Base-by-base conservation (phyloP, 2,797 vertebrate species). In the Salarias fasciatus region DNA sequence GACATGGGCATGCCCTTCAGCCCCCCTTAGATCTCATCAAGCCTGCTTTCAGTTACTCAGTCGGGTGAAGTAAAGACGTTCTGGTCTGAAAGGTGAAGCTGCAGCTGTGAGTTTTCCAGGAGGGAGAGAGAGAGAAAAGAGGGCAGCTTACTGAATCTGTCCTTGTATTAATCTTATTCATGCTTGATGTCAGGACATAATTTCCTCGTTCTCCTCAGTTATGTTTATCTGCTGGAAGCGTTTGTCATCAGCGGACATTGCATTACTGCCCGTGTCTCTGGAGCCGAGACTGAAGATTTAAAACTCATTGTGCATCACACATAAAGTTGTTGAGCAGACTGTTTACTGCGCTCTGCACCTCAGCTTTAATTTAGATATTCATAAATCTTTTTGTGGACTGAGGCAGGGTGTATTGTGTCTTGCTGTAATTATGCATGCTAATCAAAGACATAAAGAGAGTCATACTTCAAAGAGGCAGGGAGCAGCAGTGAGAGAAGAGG, bases 1-100 rank as follows among this genome's bases (percentile, higher is more conserved):
- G 68, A 77, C 75, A 81, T 6, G 0, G 53, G 71, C 57, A 50
- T 65, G 65, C 53, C 62, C 71, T 77, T 78, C 66, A 74, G 65
- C 6, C 9, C 33, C 33, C 9, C 9, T 69, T 56, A 68, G 40
- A 78, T 82, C 60, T 74, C 77, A 65, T 78, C 45, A 63, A 33
- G 45, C 55, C 51, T 38, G 11, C 69, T 57, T 50, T 73, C 63
- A 47, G 31, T 69, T 60, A 64, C 59, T 64, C 28, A 51, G 33
- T 24, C n/a, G 50, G 38, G 42, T 52, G 51, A 57, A 74, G 63
- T 74, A 14, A 59, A 72, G 64, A 58, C 46, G 44, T 79, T 58
- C 63, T 49, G 30, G 36, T 54, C 10, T 58, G 41, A 54, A 53
- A 75, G 43, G 66, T 56, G 50, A 35, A 36, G 37, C 40, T 9